These are phyloP conservation scores for Vesta saturnalis DNA, from an alignment of 2,888 invertebrate genomes.

Conservation along the genomic window DNA sequence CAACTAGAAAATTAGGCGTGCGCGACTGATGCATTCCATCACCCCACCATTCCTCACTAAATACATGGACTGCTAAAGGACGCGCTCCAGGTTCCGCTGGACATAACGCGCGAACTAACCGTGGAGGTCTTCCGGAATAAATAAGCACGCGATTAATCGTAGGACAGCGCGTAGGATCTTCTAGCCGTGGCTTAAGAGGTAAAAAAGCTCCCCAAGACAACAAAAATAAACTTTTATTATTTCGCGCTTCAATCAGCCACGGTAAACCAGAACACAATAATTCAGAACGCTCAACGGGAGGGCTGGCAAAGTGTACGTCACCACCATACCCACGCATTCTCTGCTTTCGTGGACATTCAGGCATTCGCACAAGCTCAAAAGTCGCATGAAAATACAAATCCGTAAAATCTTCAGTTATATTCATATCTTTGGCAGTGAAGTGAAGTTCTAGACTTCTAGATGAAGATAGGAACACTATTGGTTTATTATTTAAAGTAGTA, in stretches of 20 bases:
- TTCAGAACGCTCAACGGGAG: slow-evolving; percentile 69
- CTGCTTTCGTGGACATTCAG: slow-evolving; percentile 73
- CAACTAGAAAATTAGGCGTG: slow-evolving; percentile 71
- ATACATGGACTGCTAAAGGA: slow-evolving; percentile 77
- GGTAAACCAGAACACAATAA: slow-evolving; percentile 79
- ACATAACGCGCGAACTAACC: slow-evolving; percentile 74
- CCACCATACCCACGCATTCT: slow-evolving; percentile 73
- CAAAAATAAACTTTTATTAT: slow-evolving; percentile 82
- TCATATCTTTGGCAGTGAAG: slow-evolving; percentile 78
- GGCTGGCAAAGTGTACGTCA: slow-evolving; percentile 72
- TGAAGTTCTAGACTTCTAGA: slow-evolving; percentile 79
- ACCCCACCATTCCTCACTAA: slow-evolving; percentile 82
- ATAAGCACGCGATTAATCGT: slow-evolving; percentile 83
- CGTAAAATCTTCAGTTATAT: slow-evolving; percentile 83
- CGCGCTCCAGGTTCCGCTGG: slow-evolving; percentile 75
- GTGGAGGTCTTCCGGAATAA: slow-evolving; percentile 78
- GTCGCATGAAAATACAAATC: slow-evolving; percentile 81
- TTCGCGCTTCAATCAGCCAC: slow-evolving; percentile 82
- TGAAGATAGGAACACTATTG: slow-evolving; percentile 72
- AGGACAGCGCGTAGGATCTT: slow-evolving; percentile 75
- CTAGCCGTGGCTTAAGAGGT: slow-evolving; percentile 69
- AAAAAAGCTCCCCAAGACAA: slow-evolving; percentile 85
- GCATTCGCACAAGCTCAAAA: slow-evolving; percentile 72
- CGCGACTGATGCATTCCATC: slow-evolving; percentile 59
- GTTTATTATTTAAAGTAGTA: slow-evolving; percentile 67